Evolutionary conservation across 2,797 vertebrate genomes (phyloP).

Genomic region (Siniperca undulata): DNA sequence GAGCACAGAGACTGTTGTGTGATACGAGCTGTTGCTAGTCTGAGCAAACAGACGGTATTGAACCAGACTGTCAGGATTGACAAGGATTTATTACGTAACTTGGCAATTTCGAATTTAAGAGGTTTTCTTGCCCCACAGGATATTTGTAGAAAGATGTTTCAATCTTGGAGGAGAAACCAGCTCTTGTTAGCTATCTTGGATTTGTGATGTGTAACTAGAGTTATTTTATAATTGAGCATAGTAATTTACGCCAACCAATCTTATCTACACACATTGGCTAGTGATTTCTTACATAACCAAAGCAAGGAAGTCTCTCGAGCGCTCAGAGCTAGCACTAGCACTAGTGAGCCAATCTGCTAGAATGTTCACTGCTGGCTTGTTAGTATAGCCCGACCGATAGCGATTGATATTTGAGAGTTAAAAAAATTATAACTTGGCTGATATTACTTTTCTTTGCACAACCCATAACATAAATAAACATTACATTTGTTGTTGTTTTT

Average conservation of each 20-base stretch:
- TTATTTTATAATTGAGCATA: neutral
- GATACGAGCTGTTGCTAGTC: slow-evolving; percentile 23
- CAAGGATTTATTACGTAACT: slow-evolving; percentile 36
- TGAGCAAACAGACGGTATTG: slow-evolving; percentile 43
- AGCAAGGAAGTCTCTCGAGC: neutral
- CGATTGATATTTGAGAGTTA: neutral
- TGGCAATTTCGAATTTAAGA: slow-evolving; percentile 10
- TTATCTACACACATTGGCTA: too few relatives aligned
- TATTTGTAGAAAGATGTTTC: slow-evolving; percentile 26
- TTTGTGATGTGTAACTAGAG: neutral
- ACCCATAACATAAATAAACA: neutral
- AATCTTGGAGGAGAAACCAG: neutral
- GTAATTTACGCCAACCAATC: neutral
- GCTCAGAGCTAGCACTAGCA: neutral
- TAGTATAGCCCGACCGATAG: neutral
- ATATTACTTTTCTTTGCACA: neutral
- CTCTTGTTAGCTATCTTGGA: neutral
- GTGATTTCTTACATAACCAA: neutral
- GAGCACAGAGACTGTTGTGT: slow-evolving; percentile 31
- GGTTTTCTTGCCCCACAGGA: neutral
- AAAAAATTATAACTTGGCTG: neutral
- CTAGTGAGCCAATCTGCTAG: neutral
- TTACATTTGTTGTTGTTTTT: neutral
- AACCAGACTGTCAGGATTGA: slow-evolving; percentile 35
- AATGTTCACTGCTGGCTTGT: neutral